Base-by-base conservation (phyloP, 2,113 vertebrate genomes). In the Saccopteryx bilineata region DNA sequence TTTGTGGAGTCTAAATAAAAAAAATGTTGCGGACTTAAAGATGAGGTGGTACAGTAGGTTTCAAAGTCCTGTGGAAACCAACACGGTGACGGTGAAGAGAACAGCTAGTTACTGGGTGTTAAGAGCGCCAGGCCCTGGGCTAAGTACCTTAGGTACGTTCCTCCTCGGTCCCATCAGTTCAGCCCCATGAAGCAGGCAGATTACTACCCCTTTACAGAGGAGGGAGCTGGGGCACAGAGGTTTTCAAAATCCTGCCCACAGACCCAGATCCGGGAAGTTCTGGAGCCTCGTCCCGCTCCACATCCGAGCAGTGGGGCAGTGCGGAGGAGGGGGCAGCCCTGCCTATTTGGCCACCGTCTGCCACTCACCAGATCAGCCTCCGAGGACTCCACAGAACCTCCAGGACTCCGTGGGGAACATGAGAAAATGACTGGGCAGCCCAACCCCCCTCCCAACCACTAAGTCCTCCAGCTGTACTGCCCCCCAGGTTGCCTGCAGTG, bases 1-100 rank as follows among this genome's bases (percentile, higher is more conserved):
- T 96, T 95, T 65, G 93, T 56, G 56, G 97, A 76, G 33, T 93
- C 97, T 97, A 95, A 78, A 86, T 26, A 94, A 93, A 97, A 52
- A 96, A 93, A 93, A 86, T 31, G 58, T 88, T 76, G 52, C 86
- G n/a, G 69, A 69, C 65, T 92, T 96, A 72, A 93, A 68, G 68
- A 79, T 58, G 72, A 94, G 12, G 9, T 11, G 17, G 84, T 9
- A 50, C 2, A 52, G 24, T 54, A 50, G 82, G 39, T 48, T 87
- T 79, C 81, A 39, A 87, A 93, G 56, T 87, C 56, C 68, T 6
- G 50, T 4, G 46, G 61, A 66, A 74, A 50, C 69, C 11, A 83
- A 26, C 1, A 75, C 14, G 26, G 84, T 26, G 8, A 81, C 2
- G 82, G n/a, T 19, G 24, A 39, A 23, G 39, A 21, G 8, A 54